Conservation (phyloP, 2,888 invertebrate genomes). For the Strigamia maritima region DNA sequence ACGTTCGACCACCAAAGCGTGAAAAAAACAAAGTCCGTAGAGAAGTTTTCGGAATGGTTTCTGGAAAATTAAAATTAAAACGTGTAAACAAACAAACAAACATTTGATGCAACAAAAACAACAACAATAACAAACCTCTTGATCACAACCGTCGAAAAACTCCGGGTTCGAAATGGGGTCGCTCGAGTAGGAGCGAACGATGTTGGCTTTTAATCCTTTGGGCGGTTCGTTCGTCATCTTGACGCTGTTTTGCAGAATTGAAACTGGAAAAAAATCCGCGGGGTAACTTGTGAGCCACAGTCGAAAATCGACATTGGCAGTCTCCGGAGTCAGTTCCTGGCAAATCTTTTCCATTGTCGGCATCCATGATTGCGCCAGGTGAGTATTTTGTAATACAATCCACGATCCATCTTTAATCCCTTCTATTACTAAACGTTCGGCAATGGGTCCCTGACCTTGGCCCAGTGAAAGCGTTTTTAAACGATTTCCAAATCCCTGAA, state of each 20-base stretch:
- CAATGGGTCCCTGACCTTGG: slow-evolving; percentile 56
- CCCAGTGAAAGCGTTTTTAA: slow-evolving; percentile 55
- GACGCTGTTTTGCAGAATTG: slow-evolving; percentile 55
- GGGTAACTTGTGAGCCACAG: slow-evolving; percentile 55
- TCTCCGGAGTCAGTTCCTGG: slow-evolving; percentile 53
- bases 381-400: slow-evolving; percentile 56
- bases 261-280: slow-evolving; percentile 52
- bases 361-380: slow-evolving; percentile 56
- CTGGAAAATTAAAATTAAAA: slow-evolving; percentile 38
- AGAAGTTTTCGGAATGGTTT: slow-evolving; percentile 54
- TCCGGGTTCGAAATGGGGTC: slow-evolving; percentile 84
- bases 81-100: no score
- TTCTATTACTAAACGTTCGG: slow-evolving; percentile 53
- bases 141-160: slow-evolving; percentile 63
- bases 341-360: slow-evolving; percentile 54
- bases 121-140: slow-evolving; percentile 47
- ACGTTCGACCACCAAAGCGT: slow-evolving; percentile 56
- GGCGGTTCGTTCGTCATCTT: slow-evolving; percentile 56
- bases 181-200: slow-evolving; percentile 61
- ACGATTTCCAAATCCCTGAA: slow-evolving; percentile 54
- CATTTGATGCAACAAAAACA: neutral
- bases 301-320: slow-evolving; percentile 54
- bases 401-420: slow-evolving; percentile 54
- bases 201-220: slow-evolving; percentile 54
- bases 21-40: slow-evolving; percentile 57